Base-by-base conservation (phyloP, 2,113 vertebrate genomes). In the Cavia aperea region DNA sequence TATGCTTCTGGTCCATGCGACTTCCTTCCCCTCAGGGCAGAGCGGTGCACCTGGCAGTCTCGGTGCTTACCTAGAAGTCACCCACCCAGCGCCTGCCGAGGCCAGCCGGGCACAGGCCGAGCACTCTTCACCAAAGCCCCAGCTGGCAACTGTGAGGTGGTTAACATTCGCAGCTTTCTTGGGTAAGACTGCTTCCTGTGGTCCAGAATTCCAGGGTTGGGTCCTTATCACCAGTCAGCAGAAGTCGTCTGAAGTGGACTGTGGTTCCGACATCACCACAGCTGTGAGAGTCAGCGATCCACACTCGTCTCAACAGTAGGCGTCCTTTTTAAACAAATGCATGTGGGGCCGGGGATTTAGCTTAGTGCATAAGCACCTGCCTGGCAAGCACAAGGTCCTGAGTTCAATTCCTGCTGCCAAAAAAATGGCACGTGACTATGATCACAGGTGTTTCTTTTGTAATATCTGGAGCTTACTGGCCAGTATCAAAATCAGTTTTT, bases 1-100 rank as follows among this genome's bases (percentile, higher is more conserved):
- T 77, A 70, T 93, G 94, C 81, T 33, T 94, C 94, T 95, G 60
- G 93, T 94, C 85, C 94, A 95, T 93, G 62, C 73, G 93, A 91
- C 94, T 94, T 96, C 29, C 51, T 83, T 93, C 7, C 0, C 83
- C 84, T 89, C 78, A 78, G 88, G 88, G 46, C 39, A 46, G 68
- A 7, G 93, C 79, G 75, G 46, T 78, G 39, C 39, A 39, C 39
- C 39, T 39, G 39, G 39, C 39, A 39, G 43, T 56, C 95, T 73
- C 86, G 79, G 81, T 88, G 88, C 79, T 65, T 56, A 24, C 90
- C 66, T 62, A 63, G 62, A 95, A 63, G 63, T 33, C 70, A 31
- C 16, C 24, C 70, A 94, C 33, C 24, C 21, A 86, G 60, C 31
- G 60, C n/a, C 54, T 82, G 81, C 31, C 72, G 66, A 86, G 95